A percentile compares a stretch with the other conserved stretches of the same genome.
Conservation (phyloP, 1,140 invertebrate genomes). For the Conus betulinus region DNA sequence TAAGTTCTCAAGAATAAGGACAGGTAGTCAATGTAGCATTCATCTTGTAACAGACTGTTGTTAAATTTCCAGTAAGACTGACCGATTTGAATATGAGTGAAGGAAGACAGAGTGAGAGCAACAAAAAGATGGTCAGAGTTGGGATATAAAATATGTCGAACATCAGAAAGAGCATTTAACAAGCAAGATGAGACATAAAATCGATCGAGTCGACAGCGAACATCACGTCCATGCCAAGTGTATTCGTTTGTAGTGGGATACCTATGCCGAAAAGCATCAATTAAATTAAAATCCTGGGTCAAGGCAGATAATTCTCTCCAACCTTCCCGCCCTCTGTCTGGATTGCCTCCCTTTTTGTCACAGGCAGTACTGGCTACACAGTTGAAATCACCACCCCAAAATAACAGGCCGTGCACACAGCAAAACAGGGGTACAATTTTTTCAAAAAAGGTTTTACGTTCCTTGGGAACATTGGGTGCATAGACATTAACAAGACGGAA, state of each 20-base stretch:
- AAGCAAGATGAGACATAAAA: conserved; percentile 38
- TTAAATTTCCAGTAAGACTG: conserved; percentile 51
- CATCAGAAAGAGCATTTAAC: not conserved
- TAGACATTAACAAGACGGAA: conserved; percentile 28
- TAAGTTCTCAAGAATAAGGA: not conserved
- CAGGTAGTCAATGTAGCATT: not conserved
- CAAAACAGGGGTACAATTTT: not conserved
- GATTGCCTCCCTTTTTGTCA: conserved; percentile 34
- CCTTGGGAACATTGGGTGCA: conserved; percentile 8
- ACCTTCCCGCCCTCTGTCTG: not conserved
- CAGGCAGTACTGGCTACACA: not conserved
- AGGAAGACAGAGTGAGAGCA: not conserved
- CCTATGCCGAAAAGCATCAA: conserved; percentile 2
- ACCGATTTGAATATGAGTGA: conserved; percentile 9
- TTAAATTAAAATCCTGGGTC: conserved; percentile 5
- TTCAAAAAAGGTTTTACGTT: conserved; percentile 8
- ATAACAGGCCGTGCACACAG: not conserved
- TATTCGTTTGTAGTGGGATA: not conserved
- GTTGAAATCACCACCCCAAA: conserved; percentile 35
- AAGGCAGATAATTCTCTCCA: not conserved
- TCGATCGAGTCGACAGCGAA: conserved; percentile 23
- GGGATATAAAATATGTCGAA: not conserved
- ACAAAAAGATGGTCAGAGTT: conserved; percentile 24
- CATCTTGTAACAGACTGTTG: conserved; percentile 37
- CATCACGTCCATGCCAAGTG: conserved; percentile 11